These are phyloP conservation scores for Acrossocheilus wenchowensis DNA, from an alignment of 2,797 vertebrate species.

Conservation along the genomic window DNA sequence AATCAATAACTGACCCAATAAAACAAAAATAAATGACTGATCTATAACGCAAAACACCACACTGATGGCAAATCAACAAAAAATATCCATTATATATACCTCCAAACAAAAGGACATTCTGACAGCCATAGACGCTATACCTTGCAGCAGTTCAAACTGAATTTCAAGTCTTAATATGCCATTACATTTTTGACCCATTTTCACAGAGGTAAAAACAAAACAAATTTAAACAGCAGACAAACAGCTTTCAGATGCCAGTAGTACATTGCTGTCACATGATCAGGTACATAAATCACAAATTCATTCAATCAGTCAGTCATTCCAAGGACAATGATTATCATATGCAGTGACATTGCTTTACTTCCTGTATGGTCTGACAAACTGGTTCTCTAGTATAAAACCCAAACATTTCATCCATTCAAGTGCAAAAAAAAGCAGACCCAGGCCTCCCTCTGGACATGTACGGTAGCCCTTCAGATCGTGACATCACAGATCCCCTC, in stretches of 20 bases:
- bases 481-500: slow-evolving; percentile 24
- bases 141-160: slow-evolving; percentile 71
- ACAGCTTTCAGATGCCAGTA: slow-evolving; percentile 55
- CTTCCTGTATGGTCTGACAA: background rate
- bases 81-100: slow-evolving; percentile 48
- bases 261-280: slow-evolving; percentile 32
- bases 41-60: slow-evolving; percentile 51
- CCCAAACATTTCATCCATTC: slow-evolving; percentile 5
- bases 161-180: slow-evolving; percentile 75
- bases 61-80: slow-evolving; percentile 63
- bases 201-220: slow-evolving; percentile 68
- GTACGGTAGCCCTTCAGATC: slow-evolving; percentile 14
- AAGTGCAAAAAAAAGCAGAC: slow-evolving; percentile 25
- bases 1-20: slow-evolving; percentile 54
- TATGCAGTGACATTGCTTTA: slow-evolving; percentile 31
- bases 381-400: slow-evolving; percentile 24
- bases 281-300: slow-evolving; percentile 29
- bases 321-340: slow-evolving; percentile 40
- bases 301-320: slow-evolving; percentile 28
- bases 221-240: slow-evolving; percentile 54
- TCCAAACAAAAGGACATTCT: slow-evolving; percentile 62
- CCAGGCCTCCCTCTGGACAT: background rate
- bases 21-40: slow-evolving; percentile 2
- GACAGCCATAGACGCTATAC: slow-evolving; percentile 45
- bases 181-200: slow-evolving; percentile 61